These are phyloP conservation scores for Nothobranchius kuhntae DNA, from an alignment of 2,113 vertebrate genomes.

Conservation along the genomic window DNA sequence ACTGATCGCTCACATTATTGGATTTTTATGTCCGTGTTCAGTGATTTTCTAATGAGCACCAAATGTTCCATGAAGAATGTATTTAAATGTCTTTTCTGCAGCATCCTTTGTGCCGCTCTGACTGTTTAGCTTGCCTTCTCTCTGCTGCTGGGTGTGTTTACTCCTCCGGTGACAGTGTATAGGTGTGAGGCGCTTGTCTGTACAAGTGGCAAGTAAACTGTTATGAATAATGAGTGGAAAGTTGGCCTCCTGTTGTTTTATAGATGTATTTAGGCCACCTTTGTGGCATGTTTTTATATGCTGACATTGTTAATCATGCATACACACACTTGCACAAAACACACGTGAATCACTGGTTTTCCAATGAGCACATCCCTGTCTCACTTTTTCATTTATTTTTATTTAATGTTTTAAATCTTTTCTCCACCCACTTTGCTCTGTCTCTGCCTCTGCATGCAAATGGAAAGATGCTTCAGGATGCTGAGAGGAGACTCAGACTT, in stretches of 20 bases:
- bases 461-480: constrained; percentile 86
- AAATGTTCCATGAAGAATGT: constrained; percentile 1
- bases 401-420: not conserved
- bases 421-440: constrained; percentile 35
- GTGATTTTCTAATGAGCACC: not conserved
- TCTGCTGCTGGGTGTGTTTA: constrained; percentile 62
- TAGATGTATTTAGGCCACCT: constrained; percentile 42
- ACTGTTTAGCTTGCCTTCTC: constrained; percentile 14
- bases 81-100: not conserved
- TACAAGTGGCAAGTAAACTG: constrained; percentile 72
- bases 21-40: not conserved
- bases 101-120: constrained; percentile 6
- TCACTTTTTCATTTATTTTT: not conserved
- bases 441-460: constrained; percentile 37
- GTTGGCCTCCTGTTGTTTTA: constrained; percentile 68
- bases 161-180: constrained; percentile 67
- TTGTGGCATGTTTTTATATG: constrained; percentile 30
- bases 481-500: constrained; percentile 82
- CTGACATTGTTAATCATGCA: constrained; percentile 23
- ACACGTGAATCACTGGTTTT: too few relatives aligned
- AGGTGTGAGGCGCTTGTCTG: constrained; percentile 67
- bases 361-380: not conserved
- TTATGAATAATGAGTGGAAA: constrained; percentile 79
- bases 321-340: not conserved
- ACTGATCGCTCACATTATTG: not conserved